These are phyloP conservation scores for Chirona hameri DNA, from an alignment of 2,888 invertebrate species.

Conservation along the genomic window DNA sequence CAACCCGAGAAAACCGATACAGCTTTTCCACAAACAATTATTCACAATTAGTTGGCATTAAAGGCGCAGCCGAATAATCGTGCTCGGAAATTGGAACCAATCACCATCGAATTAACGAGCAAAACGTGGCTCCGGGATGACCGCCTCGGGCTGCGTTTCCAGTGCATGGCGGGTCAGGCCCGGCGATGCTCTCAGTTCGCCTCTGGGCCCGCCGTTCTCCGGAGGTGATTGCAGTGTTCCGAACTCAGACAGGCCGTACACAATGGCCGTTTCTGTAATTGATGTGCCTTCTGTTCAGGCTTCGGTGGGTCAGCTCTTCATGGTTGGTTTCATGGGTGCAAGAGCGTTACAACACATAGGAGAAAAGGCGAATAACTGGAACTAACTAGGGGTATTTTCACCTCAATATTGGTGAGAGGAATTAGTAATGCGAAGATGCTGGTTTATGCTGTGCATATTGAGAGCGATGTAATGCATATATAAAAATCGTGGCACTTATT, in stretches of 20 bases:
- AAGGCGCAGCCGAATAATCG: not conserved
- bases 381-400: no score
- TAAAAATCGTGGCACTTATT: no score
- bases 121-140: not conserved
- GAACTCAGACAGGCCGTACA: not conserved
- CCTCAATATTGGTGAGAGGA: no score
- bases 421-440: no score
- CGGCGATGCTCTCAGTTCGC: not conserved
- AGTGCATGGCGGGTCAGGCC: not conserved
- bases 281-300: no score
- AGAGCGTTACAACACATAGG: no score
- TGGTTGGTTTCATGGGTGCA: no score
- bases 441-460: no score
- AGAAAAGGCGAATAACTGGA: no score
- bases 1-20: not conserved
- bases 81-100: slow-evolving; percentile 22
- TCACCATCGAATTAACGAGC: slow-evolving; percentile 9
- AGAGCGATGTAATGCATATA: no score
- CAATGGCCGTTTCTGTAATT: no score
- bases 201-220: not conserved
- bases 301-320: no score
- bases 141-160: not conserved
- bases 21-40: not conserved
- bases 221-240: not conserved
- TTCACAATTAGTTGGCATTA: slow-evolving; percentile 4